Evolutionary conservation across 2,113 vertebrate genomes (phyloP).

Genomic region (Ophthalmolycus amberensis): DNA sequence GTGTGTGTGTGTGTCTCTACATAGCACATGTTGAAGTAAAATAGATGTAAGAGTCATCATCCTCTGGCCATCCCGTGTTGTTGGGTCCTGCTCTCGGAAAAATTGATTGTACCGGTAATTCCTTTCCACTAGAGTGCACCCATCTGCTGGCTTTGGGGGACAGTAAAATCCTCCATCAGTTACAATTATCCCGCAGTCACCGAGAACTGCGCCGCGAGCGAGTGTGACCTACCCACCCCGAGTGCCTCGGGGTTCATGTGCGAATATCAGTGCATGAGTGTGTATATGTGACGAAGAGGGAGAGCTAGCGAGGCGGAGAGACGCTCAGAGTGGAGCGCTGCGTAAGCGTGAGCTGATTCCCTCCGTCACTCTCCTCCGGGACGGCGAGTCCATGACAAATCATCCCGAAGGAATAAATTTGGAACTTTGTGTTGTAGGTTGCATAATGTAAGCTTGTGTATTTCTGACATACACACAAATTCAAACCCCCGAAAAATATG

Average conservation of each 20-base stretch:
- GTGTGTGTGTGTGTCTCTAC: constrained; percentile 5
- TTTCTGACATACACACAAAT: not conserved
- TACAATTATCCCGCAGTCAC: constrained; percentile 70
- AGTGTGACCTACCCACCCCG: constrained; percentile 52
- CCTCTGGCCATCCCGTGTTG: constrained; percentile 27
- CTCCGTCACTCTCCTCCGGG: constrained; percentile 41
- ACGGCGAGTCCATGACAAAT: constrained; percentile 61
- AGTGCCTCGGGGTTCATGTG: constrained; percentile 34
- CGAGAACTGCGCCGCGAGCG: constrained; percentile 38
- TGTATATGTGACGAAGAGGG: constrained; percentile 19
- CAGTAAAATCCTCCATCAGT: constrained; percentile 75
- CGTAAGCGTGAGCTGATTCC: constrained; percentile 59
- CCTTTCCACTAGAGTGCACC: constrained; percentile 74
- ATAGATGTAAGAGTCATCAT: constrained; percentile 33
- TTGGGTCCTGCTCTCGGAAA: constrained; percentile 58
- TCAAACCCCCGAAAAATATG: constrained; percentile 42
- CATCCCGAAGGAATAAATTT: constrained; percentile 55
- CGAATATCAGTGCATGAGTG: constrained; percentile 15
- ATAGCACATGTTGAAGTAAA: constrained; percentile 19
- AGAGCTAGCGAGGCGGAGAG: constrained; percentile 33
- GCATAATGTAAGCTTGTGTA: constrained; percentile 26
- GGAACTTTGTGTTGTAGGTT: constrained; percentile 24
- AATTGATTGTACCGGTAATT: constrained; percentile 74
- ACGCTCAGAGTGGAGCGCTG: constrained; percentile 46
- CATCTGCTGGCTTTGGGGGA: constrained; percentile 75